Evolutionary conservation across 2,797 vertebrate genomes (phyloP), one percentile per base, ranked within the genome.

Genomic region (Alca torda): DNA sequence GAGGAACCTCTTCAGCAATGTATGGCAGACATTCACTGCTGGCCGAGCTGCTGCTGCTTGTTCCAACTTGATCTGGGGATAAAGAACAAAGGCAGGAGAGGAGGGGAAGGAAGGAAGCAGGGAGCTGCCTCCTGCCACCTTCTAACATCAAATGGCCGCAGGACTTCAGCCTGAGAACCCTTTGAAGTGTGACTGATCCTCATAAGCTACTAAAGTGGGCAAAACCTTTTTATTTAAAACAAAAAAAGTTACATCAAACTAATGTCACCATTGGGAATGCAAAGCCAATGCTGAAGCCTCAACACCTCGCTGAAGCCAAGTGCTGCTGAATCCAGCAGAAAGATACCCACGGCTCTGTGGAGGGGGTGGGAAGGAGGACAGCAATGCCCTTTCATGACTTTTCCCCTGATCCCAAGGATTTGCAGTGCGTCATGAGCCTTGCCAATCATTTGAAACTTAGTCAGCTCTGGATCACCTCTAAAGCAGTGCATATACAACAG

Each of bases 31-130:
- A 7, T 67, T 75, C 65, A 65, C 46, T 45, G 65, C 76, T 81
- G 48, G 30, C 56, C 4, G 4, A 85, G 75, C 50, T 84, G 77
- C 77, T 86, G 69, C 80, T 89, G 21, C 60, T 90, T 17, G 11
- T 67, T 92, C 65, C 61, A 78, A 28, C 41, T 84, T 87, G 51
- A 67, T 69, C 50, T 73, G 65, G 63, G 25, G 8, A 73, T 56
- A 86, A 93, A 91, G 65, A 95, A 61, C 73, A 90, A 92, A 94
- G 59, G 39, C 76, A 69, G 21, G 45, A 73, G 39, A 84, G 59
- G 5, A 92, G 16, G 19, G 30, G 51, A 95, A 89, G 61, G 50
- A 89, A 93, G 68, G 26, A 90, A 86, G 46, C 69, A 59, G 61
- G 87, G 50, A 93, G 39, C 69, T 95, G 50, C 73, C 39, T 64